A percentile compares a stretch with the other conserved stretches of the same genome.
phyloP scores from a whole-genome alignment of 2,113 vertebrate genomes.

The Scartelaos histophorus region DNA sequence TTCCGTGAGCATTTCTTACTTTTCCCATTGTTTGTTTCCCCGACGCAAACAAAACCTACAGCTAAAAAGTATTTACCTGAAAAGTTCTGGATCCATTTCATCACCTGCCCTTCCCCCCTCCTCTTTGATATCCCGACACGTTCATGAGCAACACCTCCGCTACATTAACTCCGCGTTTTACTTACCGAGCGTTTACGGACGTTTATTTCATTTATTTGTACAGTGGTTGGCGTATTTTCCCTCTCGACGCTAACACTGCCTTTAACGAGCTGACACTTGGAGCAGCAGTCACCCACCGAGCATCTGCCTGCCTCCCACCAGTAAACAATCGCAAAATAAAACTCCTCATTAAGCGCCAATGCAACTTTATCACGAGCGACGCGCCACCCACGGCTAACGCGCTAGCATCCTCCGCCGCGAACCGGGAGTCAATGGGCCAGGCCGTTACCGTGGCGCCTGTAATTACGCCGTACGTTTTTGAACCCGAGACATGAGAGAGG shows the following conservation, averaged over 20 bases:
- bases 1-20: too few species aligned
- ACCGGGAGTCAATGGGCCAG: not conserved
- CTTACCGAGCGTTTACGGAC: not conserved
- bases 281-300: conserved; percentile 4
- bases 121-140: not conserved
- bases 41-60: too few species aligned
- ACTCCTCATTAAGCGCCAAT: conserved; percentile 7
- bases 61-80: not conserved
- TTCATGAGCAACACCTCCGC: not conserved
- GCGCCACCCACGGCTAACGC: conserved; percentile 3
- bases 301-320: conserved; percentile 6
- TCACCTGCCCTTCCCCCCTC: not conserved
- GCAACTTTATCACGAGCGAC: conserved; percentile 1
- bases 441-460: not conserved
- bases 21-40: too few species aligned
- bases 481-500: not conserved
- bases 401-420: not conserved
- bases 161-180: not conserved
- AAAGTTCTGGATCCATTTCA: not conserved
- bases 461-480: not conserved
- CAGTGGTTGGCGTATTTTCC: not conserved
- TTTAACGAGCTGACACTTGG: conserved; percentile 12
- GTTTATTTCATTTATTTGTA: not conserved
- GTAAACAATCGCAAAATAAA: conserved; percentile 12
- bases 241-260: not conserved